A percentile compares a stretch with the other conserved stretches of the same genome.
phyloP scores from a whole-genome alignment of 2,113 vertebrate genomes.

The Atractosteus spatula region DNA sequence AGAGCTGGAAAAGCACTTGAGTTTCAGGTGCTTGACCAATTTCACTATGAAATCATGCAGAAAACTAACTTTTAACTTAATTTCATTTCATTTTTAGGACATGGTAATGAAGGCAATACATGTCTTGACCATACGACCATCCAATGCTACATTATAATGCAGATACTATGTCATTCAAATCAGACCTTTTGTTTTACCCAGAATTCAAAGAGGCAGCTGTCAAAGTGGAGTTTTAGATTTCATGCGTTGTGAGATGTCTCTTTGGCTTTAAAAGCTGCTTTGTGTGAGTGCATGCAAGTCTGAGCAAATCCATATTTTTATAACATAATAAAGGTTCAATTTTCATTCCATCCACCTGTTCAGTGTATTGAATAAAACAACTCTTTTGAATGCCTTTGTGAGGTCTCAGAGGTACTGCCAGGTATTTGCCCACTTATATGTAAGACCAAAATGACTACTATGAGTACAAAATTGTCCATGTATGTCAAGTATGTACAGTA shows the following conservation, averaged over 20 bases:
- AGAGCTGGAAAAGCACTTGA: conserved; percentile 13
- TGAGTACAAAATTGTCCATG: too few relatives aligned
- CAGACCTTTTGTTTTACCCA: neutral
- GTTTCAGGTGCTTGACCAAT: conserved; percentile 20
- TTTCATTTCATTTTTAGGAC: neutral
- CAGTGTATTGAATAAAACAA: too few relatives aligned
- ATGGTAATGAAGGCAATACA: conserved; percentile 28
- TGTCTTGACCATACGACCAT: neutral
- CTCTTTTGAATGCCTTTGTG: too few relatives aligned
- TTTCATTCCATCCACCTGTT: too few relatives aligned
- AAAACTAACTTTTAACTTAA: too few relatives aligned
- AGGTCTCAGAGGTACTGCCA: too few relatives aligned
- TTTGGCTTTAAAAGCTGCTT: neutral
- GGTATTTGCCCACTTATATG: too few relatives aligned
- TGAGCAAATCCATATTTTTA: too few relatives aligned
- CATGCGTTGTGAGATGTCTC: neutral
- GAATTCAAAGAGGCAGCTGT: neutral
- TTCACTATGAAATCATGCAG: conserved; percentile 20
- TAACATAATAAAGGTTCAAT: too few relatives aligned
- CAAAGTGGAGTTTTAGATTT: neutral
- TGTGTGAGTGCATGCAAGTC: too few relatives aligned
- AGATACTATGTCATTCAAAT: neutral
- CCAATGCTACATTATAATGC: neutral
- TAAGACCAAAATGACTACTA: too few relatives aligned
- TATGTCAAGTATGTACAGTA: too few relatives aligned